These are phyloP conservation scores for Tribolium freemani DNA, from an alignment of 2,888 invertebrate species.

Conservation along the genomic window DNA sequence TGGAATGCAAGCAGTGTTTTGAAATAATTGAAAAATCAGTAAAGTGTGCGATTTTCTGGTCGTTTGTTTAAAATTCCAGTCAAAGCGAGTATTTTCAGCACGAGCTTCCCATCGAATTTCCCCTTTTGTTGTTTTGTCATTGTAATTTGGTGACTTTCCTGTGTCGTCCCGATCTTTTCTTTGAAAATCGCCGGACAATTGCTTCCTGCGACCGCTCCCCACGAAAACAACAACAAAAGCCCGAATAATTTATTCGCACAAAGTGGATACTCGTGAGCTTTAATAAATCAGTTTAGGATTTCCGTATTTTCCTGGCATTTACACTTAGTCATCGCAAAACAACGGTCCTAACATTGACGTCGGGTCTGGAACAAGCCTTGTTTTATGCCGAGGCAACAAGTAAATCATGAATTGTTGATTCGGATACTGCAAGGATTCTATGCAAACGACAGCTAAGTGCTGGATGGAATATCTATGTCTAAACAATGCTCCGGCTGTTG, in stretches of 20 bases:
- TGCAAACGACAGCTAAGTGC: constrained; percentile 60
- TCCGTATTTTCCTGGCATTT: constrained; percentile 43
- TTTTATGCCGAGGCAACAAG: constrained; percentile 57
- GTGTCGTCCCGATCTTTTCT: constrained; percentile 4
- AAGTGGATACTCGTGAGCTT: constrained; percentile 42
- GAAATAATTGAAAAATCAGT: background rate
- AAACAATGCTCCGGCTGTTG: constrained; percentile 52
- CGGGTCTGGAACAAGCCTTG: constrained; percentile 24
- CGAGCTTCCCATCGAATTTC: background rate
- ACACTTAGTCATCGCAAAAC: constrained; percentile 40
- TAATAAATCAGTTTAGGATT: constrained; percentile 46
- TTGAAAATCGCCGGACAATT: constrained; percentile 21
- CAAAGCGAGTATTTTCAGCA: background rate
- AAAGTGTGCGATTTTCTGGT: background rate
- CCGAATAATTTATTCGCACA: constrained; percentile 39
- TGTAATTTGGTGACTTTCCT: background rate
- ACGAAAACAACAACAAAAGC: constrained; percentile 35
- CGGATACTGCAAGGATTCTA: constrained; percentile 53
- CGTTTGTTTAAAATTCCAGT: background rate
- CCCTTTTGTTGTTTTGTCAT: constrained; percentile 16
- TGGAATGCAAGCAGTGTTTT: background rate
- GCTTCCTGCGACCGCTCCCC: constrained; percentile 13
- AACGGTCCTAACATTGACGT: constrained; percentile 30
- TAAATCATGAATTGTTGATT: constrained; percentile 59
- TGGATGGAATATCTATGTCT: constrained; percentile 60